Evolutionary conservation across 2,888 invertebrate genomes (phyloP).

Genomic region (Apocheima hispidaria): DNA sequence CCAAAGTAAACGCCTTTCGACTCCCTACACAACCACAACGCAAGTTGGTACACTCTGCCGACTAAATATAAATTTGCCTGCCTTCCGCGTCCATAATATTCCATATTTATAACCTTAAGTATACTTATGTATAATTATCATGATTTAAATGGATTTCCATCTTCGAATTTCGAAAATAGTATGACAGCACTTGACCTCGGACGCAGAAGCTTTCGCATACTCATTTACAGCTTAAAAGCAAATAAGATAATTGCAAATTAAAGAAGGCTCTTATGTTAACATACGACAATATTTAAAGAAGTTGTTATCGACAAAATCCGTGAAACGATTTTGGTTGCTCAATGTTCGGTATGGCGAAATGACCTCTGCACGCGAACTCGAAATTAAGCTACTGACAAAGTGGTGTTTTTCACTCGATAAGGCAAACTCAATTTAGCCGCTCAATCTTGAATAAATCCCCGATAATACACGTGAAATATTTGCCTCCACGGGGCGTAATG

Average conservation of each 20-base stretch:
- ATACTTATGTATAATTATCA: conserved; percentile 25
- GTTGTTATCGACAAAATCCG: conserved; percentile 56
- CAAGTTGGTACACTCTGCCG: conserved; percentile 47
- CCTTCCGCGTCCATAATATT: conserved; percentile 55
- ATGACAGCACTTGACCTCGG: conserved; percentile 49
- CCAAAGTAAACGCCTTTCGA: conserved; percentile 69
- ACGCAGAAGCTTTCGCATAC: conserved; percentile 48
- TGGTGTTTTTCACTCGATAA: conserved; percentile 59
- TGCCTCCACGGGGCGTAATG: conserved; percentile 59
- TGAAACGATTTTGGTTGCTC: conserved; percentile 55
- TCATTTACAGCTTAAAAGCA: conserved; percentile 31
- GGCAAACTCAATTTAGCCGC: conserved; percentile 63
- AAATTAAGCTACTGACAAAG: conserved; percentile 63
- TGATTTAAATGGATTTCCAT: conserved; percentile 15
- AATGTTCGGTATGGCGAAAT: conserved; percentile 56
- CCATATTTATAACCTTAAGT: conserved; percentile 47
- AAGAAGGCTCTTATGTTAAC: conserved; percentile 59
- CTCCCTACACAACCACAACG: conserved; percentile 53
- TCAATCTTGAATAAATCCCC: conserved; percentile 54
- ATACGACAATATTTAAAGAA: conserved; percentile 59
- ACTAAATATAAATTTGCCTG: conserved; percentile 58
- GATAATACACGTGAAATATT: conserved; percentile 54
- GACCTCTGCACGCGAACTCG: conserved; percentile 50
- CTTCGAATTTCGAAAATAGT: conserved; percentile 25
- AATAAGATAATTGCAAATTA: conserved; percentile 57